A percentile compares a stretch with the other conserved stretches of the same genome.
phyloP scores from a whole-genome alignment of 2,113 vertebrate genomes.

The Jaculus jaculus region DNA sequence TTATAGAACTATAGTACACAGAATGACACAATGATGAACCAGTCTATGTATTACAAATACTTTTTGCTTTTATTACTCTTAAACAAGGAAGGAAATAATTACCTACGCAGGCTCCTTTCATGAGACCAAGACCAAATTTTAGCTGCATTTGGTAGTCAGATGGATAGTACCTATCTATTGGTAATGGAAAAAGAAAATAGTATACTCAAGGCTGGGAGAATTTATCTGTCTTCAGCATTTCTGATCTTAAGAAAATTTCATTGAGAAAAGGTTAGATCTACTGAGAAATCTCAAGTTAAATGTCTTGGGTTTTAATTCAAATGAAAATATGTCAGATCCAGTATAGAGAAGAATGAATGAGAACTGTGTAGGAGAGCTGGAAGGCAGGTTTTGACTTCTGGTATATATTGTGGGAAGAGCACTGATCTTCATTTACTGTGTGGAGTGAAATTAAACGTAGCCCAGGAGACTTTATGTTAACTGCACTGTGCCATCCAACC shows the following conservation, averaged over 20 bases:
- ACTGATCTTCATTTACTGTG: neutral
- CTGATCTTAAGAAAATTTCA: neutral
- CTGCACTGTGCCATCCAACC: neutral
- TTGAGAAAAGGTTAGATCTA: neutral
- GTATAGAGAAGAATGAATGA: neutral
- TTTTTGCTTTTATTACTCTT: slow-evolving; percentile 1
- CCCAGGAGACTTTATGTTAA: neutral
- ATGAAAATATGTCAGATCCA: neutral
- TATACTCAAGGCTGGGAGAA: neutral
- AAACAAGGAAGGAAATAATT: neutral
- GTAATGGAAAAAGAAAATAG: slow-evolving; percentile 26
- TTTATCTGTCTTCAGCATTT: neutral
- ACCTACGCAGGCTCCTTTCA: neutral
- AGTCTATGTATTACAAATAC: neutral
- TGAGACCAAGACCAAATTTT: neutral
- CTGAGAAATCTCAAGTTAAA: neutral
- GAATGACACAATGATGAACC: neutral
- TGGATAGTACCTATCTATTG: neutral
- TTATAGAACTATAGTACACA: neutral
- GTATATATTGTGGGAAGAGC: neutral
- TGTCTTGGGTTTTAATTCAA: slow-evolving; percentile 37
- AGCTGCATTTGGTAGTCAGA: neutral
- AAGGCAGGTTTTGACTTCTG: neutral
- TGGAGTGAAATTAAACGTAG: slow-evolving; percentile 11
- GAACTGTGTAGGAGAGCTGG: neutral